Evolutionary conservation across 1,140 invertebrate genomes (phyloP).

Genomic region (Drosophila orosa): DNA sequence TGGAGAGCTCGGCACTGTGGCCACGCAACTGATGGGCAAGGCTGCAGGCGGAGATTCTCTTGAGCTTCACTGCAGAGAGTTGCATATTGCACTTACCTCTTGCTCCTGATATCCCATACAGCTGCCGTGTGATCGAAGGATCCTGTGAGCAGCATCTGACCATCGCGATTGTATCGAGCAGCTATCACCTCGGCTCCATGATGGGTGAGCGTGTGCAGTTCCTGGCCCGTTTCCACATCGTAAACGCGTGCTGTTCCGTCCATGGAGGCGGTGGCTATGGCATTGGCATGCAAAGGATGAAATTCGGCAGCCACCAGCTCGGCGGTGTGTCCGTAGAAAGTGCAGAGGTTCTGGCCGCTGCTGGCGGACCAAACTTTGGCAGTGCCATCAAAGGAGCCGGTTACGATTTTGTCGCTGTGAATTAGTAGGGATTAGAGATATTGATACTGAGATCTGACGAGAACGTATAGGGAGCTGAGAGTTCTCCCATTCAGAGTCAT

Average conservation of each 20-base stretch:
- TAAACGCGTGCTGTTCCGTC: constrained; percentile 90
- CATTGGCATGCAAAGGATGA: constrained; percentile 86
- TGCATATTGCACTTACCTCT: constrained; percentile 86
- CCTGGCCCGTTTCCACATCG: constrained; percentile 87
- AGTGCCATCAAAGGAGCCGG: constrained; percentile 92
- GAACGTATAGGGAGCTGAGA: no score
- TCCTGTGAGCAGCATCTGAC: constrained; percentile 89
- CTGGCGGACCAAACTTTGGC: constrained; percentile 88
- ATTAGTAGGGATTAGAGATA: constrained; percentile 66
- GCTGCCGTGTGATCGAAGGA: constrained; percentile 91
- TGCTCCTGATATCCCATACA: constrained; percentile 90
- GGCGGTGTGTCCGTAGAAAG: constrained; percentile 89
- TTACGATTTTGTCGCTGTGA: constrained; percentile 89
- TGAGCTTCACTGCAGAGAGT: not conserved
- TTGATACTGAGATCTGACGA: no score
- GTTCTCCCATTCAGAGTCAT: no score
- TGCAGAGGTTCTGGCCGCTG: constrained; percentile 88
- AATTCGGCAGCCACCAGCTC: constrained; percentile 90
- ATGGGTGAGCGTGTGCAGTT: constrained; percentile 87
- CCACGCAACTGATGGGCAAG: constrained; percentile 87
- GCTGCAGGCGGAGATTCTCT: constrained; percentile 79
- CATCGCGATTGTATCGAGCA: constrained; percentile 89
- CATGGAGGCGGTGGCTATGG: constrained; percentile 90
- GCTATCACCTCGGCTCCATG: constrained; percentile 91
- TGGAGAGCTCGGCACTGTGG: constrained; percentile 90